Percentiles rank a stretch among this genome's conserved stretches.
Conservation (phyloP, 2,888 invertebrate species). For the Sminthurides aquaticus region DNA sequence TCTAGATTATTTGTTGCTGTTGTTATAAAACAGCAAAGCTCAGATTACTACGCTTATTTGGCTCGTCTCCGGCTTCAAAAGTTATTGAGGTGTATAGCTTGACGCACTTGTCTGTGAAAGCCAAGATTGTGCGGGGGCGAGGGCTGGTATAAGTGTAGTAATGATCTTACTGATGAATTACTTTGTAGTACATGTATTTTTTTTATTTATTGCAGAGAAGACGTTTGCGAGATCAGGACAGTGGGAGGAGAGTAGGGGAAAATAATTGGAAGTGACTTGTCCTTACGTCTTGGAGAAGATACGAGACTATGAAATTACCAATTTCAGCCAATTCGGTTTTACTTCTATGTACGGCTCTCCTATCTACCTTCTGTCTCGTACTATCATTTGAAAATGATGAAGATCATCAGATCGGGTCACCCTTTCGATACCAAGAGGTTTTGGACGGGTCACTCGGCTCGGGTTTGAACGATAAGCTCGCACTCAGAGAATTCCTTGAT, state of each 20-base stretch:
- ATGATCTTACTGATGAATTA: neutral
- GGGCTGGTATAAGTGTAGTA: too few relatives aligned
- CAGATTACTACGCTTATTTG: too few relatives aligned
- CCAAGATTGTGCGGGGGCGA: too few relatives aligned
- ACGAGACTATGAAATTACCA: neutral
- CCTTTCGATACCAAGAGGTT: constrained; percentile 13
- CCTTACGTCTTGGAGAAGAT: neutral
- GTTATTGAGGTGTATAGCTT: too few relatives aligned
- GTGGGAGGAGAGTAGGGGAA: neutral
- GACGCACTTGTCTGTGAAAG: too few relatives aligned
- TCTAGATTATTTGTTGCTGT: too few relatives aligned
- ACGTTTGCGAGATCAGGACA: neutral
- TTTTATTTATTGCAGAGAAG: neutral
- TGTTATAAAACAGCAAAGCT: too few relatives aligned
- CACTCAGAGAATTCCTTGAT: constrained; percentile 38
- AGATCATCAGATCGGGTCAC: constrained; percentile 5
- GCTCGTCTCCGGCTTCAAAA: too few relatives aligned
- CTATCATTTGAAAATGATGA: constrained; percentile 22
- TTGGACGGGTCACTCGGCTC: constrained; percentile 17
- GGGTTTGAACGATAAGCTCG: constrained; percentile 26
- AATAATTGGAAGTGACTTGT: neutral
- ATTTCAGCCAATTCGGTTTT: neutral
- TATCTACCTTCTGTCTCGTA: constrained; percentile 21
- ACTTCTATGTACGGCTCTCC: constrained; percentile 1
- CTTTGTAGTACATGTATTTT: neutral